Base-by-base conservation (phyloP, 2,113 vertebrate species). In the Chaetodon auriga region DNA sequence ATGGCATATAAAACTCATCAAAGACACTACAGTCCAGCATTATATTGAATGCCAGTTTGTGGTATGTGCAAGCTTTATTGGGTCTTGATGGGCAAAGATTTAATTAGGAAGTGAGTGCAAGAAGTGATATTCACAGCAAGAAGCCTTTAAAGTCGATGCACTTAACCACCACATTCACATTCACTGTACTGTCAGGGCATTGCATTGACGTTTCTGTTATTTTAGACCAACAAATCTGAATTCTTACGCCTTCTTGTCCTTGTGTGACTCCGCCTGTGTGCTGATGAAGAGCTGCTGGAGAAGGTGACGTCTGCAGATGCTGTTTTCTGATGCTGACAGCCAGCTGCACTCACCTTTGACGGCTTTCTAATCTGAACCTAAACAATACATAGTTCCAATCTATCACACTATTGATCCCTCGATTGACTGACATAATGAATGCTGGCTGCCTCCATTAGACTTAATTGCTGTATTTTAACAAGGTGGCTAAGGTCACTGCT, bases 401-500 rank as follows among this genome's bases (percentile, higher is more conserved):
- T 60, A 38, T 83, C 71, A 41, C 48, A 9, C 55, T 78, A 90
- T 90, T 53, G 87, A 90, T 86, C 79, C 36, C 12, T 21, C 13
- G 63, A 76, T 84, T 75, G 90, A 84, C n/a, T 60, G 71, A 61
- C 70, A 73, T 41, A 75, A 75, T 61, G 66, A 85, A 70, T 48
- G 57, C 62, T 57, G 65, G 73, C 38, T 36, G 62, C 41, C 49
- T 65, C 61, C 65, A 74, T 84, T 84, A 80, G 45, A 49, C 25
- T 10, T 78, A 85, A 89, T 83, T 72, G 82, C 68, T 71, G 25
- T 51, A 75, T 86, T 87, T 87, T 48, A 80, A 55, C 41, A 12
- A 74, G 55, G 72, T 65, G 36, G 57, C 61, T 51, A 53, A 82
- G 86, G 86, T 85, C 86, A 75, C 6, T 0, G 41, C 60, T 70